Percentiles rank a stretch among this genome's conserved stretches.
phyloP scores from a whole-genome alignment of 2,888 invertebrate genomes.

The Coenonympha arcania region DNA sequence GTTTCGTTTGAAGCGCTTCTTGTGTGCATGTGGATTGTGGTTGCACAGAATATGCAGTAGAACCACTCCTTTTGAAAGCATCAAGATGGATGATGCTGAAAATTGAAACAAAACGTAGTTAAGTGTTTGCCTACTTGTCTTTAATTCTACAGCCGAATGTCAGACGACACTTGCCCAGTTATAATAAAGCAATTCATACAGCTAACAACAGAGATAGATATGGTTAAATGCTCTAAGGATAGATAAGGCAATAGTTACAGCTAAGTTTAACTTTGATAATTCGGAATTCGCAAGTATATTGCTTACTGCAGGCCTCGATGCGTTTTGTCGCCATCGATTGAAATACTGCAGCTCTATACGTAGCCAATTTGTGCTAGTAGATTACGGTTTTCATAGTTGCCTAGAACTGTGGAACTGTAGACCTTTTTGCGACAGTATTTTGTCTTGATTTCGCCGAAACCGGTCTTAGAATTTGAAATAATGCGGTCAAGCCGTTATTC shows the following conservation, averaged over 20 bases:
- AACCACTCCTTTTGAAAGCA: neutral
- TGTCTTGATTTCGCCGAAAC: constrained; percentile 13
- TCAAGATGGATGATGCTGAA: neutral
- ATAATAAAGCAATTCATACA: too few relatives aligned
- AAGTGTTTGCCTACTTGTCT: too few relatives aligned
- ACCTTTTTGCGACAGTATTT: constrained; percentile 4
- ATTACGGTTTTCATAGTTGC: constrained; percentile 2
- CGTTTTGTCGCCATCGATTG: neutral
- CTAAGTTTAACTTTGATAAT: too few relatives aligned
- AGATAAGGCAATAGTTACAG: too few relatives aligned
- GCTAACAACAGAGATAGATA: too few relatives aligned
- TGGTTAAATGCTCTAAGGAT: too few relatives aligned
- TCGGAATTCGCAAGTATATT: too few relatives aligned
- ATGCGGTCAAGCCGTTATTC: constrained; percentile 20
- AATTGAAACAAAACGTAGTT: neutral
- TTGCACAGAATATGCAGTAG: constrained; percentile 7
- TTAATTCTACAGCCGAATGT: too few relatives aligned
- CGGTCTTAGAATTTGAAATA: constrained; percentile 17
- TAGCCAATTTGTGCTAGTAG: neutral
- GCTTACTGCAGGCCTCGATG: too few relatives aligned
- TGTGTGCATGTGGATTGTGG: constrained; percentile 10
- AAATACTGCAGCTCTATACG: neutral
- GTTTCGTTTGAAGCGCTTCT: constrained; percentile 16
- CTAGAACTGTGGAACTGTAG: neutral
- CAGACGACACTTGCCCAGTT: too few relatives aligned